Evolutionary conservation across 37 sponge, comb jelly and placozoan species (phyloP).

Genomic region (Mnemiopsis leidyi): DNA sequence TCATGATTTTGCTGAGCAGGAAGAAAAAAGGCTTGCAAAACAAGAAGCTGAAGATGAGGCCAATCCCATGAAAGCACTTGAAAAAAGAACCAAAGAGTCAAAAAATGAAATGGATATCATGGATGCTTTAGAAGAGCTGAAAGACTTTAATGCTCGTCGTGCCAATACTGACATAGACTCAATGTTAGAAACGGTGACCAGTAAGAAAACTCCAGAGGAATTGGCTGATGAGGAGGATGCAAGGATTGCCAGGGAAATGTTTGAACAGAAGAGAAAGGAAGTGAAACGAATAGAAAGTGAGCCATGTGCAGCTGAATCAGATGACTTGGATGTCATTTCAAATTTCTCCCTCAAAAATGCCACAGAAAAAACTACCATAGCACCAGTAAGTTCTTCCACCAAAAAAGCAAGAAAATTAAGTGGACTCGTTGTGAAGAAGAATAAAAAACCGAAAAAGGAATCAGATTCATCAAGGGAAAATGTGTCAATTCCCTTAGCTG

Average conservation of each 20-base stretch:
- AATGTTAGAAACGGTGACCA: conserved; percentile 70
- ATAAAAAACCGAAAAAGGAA: not conserved
- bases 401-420: not conserved
- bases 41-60: conserved; percentile 92
- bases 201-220: conserved; percentile 67
- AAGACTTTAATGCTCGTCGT: conserved; percentile 87
- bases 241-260: conserved; percentile 70
- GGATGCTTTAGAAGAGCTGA: conserved; percentile 93
- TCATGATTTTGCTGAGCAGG: conserved; percentile 82
- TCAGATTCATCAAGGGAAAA: not conserved
- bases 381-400: not conserved
- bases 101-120: conserved; percentile 95
- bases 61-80: conserved; percentile 96
- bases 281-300: conserved; percentile 73
- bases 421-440: conserved; percentile 13
- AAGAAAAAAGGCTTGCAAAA: conserved; percentile 73
- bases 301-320: conserved; percentile 7
- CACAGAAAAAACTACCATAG: not conserved
- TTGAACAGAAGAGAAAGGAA: conserved; percentile 50
- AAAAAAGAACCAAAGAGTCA: conserved; percentile 92
- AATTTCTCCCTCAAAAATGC: conserved; percentile 11
- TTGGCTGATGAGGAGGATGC: conserved; percentile 75
- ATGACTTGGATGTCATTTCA: conserved; percentile 35
- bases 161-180: conserved; percentile 53
- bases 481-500: no score